Base-by-base conservation (phyloP, 2,797 vertebrate species). In the Gymnothorax javanicus region DNA sequence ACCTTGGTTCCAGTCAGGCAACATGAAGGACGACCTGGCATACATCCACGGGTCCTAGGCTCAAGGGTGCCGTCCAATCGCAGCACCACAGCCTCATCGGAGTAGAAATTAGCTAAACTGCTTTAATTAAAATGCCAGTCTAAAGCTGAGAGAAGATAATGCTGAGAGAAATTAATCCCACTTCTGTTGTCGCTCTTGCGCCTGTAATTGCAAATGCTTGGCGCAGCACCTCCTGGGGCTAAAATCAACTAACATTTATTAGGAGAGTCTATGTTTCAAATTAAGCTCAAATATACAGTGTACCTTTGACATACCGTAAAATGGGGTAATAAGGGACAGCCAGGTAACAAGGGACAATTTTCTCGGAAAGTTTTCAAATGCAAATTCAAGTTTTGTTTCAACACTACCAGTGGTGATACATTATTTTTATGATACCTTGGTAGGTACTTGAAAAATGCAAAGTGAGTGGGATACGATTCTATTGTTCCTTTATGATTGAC, bases 101-200 rank as follows among this genome's bases (percentile, higher is more conserved):
- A 81, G 77, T 43, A 23, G 77, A 81, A 50, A 81, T 81, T 81
- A 54, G 77, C 77, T 56, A 52, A 81, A 81, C 77, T 56, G 77
- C 77, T 23, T 81, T 56, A 81, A 81, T 56, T 56, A 81, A 56
- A 23, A 52, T 56, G 52, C 4, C 75, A 7, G 52, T 23, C 50
- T 56, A 0, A 43, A 43, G 33, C 33, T 43, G 33, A 43, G 33
- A 43, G 33, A 43, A 20, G 77, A 23, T 56, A 81, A 81, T 56
- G 54, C 52, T 81, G 77, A 81, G n/a, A 23, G 52, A 81, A n/a
- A 81, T 81, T 56, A 81, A 81, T 56, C 77, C 50, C 77, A 20
- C 15, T 5, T 79, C 75, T 43, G 13, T 12, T 79, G 75, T 79
- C 77, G n/a, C 17, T 81, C 52, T 9, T 4, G 77, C n/a, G 52